Percentiles rank a stretch among this genome's conserved stretches.
Conservation (phyloP, 1,140 invertebrate species). For the Adoxophyes honmai region DNA sequence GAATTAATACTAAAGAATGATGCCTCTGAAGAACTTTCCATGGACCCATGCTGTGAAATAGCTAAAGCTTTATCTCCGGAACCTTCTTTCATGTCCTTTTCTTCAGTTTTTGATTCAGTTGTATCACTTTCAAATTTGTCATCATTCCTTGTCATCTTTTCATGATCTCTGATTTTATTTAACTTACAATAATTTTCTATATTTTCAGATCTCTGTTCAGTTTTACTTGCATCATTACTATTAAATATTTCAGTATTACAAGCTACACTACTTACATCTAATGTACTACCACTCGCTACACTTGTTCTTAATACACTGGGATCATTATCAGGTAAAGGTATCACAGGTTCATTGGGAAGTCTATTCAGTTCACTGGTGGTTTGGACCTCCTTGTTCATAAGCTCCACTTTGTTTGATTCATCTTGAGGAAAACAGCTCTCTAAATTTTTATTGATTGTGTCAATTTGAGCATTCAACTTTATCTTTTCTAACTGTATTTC, state of each 20-base stretch:
- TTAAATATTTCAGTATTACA: conserved; percentile 41
- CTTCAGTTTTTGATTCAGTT: conserved; percentile 22
- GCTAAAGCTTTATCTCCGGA: conserved; percentile 22
- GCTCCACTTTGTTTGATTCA: conserved; percentile 37
- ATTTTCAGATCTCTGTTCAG: conserved; percentile 67
- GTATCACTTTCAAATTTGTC: conserved; percentile 22
- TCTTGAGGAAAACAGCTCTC: conserved; percentile 71
- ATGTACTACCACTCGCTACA: conserved; percentile 62
- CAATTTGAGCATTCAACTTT: conserved; percentile 75
- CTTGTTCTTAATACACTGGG: conserved; percentile 48
- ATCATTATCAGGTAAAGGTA: conserved; percentile 57
- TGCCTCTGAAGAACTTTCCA: conserved; percentile 53
- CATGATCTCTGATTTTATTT: conserved; percentile 67
- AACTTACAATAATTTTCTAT: conserved; percentile 73
- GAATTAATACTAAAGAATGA: conserved; percentile 52
- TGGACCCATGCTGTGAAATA: background rate
- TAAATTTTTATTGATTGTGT: conserved; percentile 73
- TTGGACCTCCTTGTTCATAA: conserved; percentile 52
- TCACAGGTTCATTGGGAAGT: conserved; percentile 55
- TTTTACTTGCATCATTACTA: conserved; percentile 39
- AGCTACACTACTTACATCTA: conserved; percentile 68
- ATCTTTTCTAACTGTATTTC: conserved; percentile 77
- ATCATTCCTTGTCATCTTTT: conserved; percentile 39
- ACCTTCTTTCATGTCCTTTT: conserved; percentile 24
- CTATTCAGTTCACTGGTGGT: conserved; percentile 46